These are phyloP conservation scores for Meteorus cinctellus DNA, from an alignment of 2,888 invertebrate species.

Conservation along the genomic window DNA sequence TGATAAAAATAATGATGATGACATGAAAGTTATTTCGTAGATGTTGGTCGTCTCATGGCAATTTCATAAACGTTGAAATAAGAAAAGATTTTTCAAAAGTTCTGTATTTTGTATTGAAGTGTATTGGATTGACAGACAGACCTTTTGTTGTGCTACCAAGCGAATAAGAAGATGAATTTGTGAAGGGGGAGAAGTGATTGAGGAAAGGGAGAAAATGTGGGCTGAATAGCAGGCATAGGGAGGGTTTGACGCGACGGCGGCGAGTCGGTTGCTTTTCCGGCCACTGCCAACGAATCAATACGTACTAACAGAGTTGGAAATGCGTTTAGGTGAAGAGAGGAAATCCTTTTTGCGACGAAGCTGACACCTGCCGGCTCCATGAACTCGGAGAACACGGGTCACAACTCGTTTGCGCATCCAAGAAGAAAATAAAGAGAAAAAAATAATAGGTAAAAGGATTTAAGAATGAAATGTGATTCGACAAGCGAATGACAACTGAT, in stretches of 20 bases:
- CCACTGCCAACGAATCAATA: conserved; percentile 60
- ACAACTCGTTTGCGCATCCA: not conserved
- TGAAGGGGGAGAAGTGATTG: conserved; percentile 20
- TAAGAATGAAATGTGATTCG: no score
- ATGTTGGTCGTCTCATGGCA: not conserved
- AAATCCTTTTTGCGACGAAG: conserved; percentile 22
- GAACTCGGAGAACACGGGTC: conserved; percentile 8
- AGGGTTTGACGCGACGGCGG: conserved; percentile 33
- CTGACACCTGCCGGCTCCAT: conserved; percentile 35
- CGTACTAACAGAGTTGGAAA: conserved; percentile 58
- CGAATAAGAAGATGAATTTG: not conserved
- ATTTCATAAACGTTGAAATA: not conserved
- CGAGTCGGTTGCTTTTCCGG: conserved; percentile 32
- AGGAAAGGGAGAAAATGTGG: not conserved
- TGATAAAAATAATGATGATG: not conserved
- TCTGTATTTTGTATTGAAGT: not conserved
- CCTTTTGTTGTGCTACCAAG: not conserved
- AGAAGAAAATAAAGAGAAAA: not conserved
- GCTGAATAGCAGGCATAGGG: not conserved
- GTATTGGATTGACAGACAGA: not conserved
- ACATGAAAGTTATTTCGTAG: not conserved
- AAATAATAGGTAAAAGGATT: not conserved
- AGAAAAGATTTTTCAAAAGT: not conserved
- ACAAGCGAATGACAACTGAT: no score
- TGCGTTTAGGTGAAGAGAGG: conserved; percentile 48